Conservation (phyloP, 1,140 invertebrate species). For the Aphis craccivora region DNA sequence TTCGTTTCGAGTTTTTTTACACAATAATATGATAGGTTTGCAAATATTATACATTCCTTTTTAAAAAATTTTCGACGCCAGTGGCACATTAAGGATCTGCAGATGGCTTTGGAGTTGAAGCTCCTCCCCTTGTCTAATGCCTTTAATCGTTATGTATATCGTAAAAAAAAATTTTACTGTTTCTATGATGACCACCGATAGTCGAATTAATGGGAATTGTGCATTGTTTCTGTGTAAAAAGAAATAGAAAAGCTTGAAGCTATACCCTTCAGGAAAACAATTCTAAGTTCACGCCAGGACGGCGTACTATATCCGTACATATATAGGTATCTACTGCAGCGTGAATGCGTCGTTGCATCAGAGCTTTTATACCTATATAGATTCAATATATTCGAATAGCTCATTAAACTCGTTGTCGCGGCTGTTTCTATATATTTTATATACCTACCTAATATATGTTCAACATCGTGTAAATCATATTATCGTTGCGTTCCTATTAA, state of each 20-base stretch:
- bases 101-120: no score
- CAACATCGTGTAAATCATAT: constrained; percentile 22
- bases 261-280: no score
- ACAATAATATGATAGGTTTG: no score
- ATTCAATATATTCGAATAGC: background rate
- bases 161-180: no score
- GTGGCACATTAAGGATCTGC: no score
- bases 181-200: background rate
- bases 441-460: background rate
- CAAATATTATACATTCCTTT: background rate
- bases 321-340: no score
- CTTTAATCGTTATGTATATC: no score
- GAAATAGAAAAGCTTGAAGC: no score
- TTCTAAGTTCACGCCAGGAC: no score
- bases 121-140: no score
- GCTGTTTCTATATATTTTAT: background rate
- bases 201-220: background rate
- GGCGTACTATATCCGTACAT: no score
- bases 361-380: background rate
- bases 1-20: background rate
- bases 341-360: background rate
- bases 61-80: background rate
- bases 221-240: no score
- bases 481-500: constrained; percentile 2
- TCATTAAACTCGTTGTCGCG: background rate